Evolutionary conservation across 2,888 invertebrate species (phyloP).

Genomic region (Pegoplata infirma): DNA sequence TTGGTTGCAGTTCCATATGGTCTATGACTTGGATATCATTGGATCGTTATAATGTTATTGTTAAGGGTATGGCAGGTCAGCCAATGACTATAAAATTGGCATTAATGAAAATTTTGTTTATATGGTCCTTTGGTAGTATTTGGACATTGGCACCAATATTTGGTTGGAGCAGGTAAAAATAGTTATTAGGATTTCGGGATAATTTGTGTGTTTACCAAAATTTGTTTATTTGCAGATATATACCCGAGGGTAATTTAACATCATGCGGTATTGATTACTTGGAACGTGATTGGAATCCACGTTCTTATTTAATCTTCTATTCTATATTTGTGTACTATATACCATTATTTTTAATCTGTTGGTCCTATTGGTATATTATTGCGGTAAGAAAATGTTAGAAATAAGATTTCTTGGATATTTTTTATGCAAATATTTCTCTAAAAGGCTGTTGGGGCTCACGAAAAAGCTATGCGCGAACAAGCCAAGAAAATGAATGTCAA

Average conservation of each 20-base stretch:
- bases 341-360: conserved; percentile 89
- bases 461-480: conserved; percentile 91
- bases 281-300: conserved; percentile 85
- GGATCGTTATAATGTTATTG: conserved; percentile 96
- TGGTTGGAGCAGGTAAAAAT: conserved; percentile 88
- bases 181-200: neutral
- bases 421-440: neutral
- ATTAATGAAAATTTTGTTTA: conserved; percentile 85
- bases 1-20: conserved; percentile 95
- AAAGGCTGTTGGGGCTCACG: conserved; percentile 90
- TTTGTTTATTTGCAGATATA: conserved; percentile 82
- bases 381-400: conserved; percentile 79
- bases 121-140: conserved; percentile 87
- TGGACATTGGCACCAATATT: conserved; percentile 92
- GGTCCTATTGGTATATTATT: conserved; percentile 93
- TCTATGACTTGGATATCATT: conserved; percentile 95
- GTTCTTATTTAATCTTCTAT: conserved; percentile 89
- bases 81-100: conserved; percentile 91
- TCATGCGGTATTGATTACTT: conserved; percentile 95
- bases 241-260: conserved; percentile 96
- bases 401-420: neutral
- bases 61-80: conserved; percentile 91
- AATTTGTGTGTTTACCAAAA: neutral
- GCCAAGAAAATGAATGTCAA: conserved; percentile 97
- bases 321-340: conserved; percentile 87